Base-by-base conservation (phyloP, 2,797 vertebrate genomes). In the Loris lydekkerianus region DNA sequence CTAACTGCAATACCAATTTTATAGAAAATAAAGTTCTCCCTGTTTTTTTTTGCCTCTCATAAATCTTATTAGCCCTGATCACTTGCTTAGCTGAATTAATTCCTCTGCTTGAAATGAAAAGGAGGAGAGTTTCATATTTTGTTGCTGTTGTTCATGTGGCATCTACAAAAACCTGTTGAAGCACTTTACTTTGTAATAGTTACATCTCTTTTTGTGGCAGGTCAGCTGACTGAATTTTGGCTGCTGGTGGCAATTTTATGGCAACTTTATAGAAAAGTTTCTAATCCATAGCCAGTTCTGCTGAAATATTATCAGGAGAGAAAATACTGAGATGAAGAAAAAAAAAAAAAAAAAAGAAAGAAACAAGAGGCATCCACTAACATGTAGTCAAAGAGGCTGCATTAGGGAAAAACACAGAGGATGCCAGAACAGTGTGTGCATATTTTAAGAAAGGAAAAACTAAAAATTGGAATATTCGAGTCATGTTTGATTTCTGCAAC, bases 201-300 rank as follows among this genome's bases (percentile, higher is more conserved):
- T 61, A 75, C 25, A n/a, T 8, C 7, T 75, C 49, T 75, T 94
- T 89, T 43, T 40, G 11, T 58, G 75, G 15, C 10, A 6, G 5
- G 37, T 37, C 2, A n/a, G 6, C 25, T 83, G 65, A 14, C 72
- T 90, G 73, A 53, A 2, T 85, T 84, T 90, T 92, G 29, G 23
- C 53, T 49, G 2, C 4, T 84, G 72, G 56, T 73, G 61, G 25
- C 37, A 81, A 37, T 77, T 89, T 88, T 80, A 94, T 75, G 85
- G 40, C 56, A 90, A 25, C 7, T 85, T 91, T 70, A 43, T 60
- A 89, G 73, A 70, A 75, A 95, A 14, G 13, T 61, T 86, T 75
- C 58, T 15, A 89, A 84, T 80, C 15, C 40, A 77, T 34, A 67
- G 21, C 1, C 8, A 73, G 49, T 81, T 87, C 27, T 72, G 1